phyloP scores from a whole-genome alignment of 2,888 invertebrate genomes.

The Pocota personata region DNA sequence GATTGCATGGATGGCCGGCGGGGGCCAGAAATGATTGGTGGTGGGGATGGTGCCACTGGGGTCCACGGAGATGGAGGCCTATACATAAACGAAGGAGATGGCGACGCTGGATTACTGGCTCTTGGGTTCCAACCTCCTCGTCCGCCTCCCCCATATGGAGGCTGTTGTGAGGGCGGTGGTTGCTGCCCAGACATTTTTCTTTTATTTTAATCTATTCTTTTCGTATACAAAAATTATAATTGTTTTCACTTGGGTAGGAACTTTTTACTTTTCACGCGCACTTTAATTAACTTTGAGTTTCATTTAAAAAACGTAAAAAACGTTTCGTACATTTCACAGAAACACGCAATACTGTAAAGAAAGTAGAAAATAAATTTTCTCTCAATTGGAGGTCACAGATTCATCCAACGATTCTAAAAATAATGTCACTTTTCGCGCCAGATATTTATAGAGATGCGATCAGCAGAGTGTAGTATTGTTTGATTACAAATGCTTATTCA shows the following conservation, averaged over 20 bases:
- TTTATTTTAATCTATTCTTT: slow-evolving; percentile 36
- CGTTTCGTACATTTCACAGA: background rate
- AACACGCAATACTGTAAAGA: slow-evolving; percentile 24
- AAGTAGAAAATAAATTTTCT: background rate
- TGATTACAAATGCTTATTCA: slow-evolving; percentile 15
- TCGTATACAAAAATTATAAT: slow-evolving; percentile 2
- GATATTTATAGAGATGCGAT: slow-evolving; percentile 47
- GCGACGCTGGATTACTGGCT: slow-evolving; percentile 79
- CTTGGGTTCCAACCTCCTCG: slow-evolving; percentile 82
- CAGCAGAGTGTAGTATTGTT: slow-evolving; percentile 23
- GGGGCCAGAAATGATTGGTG: slow-evolving; percentile 87
- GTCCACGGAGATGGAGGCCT: slow-evolving; percentile 90
- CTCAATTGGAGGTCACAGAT: background rate
- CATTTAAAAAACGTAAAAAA: background rate
- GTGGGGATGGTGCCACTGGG: slow-evolving; percentile 86
- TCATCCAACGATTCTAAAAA: slow-evolving; percentile 28
- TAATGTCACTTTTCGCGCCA: slow-evolving; percentile 27
- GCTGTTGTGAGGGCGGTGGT: slow-evolving; percentile 77
- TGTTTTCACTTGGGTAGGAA: background rate
- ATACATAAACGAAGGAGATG: slow-evolving; percentile 86
- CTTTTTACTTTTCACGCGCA: slow-evolving; percentile 10
- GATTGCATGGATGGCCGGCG: slow-evolving; percentile 83
- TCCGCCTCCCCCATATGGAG: slow-evolving; percentile 79
- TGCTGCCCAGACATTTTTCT: slow-evolving; percentile 81
- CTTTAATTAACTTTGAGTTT: slow-evolving; percentile 2